A percentile compares a stretch with the other conserved stretches of the same genome.
These are phyloP conservation scores for Zootermopsis nevadensis DNA, from an alignment of 2,888 invertebrate species.

Conservation along the genomic window DNA sequence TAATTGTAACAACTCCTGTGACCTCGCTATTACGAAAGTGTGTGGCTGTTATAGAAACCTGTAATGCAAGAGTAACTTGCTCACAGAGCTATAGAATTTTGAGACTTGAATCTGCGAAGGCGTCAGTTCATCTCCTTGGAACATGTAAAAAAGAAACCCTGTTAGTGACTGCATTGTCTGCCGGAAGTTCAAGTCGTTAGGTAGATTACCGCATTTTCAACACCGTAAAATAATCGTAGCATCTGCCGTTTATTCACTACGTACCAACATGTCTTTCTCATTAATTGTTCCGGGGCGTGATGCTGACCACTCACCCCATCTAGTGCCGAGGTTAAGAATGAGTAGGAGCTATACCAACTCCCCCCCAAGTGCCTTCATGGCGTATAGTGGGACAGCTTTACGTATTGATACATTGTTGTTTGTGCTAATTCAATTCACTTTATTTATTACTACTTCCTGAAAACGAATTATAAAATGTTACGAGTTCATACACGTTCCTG, in stretches of 20 bases:
- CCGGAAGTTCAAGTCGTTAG: not conserved
- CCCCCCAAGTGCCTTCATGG: no score
- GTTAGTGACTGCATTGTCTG: not conserved
- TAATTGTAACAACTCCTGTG: conserved; percentile 14
- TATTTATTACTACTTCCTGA: no score
- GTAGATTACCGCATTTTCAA: not conserved
- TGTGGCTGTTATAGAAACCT: not conserved
- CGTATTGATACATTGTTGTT: no score
- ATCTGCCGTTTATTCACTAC: not conserved
- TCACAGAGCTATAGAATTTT: not conserved
- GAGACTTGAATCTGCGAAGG: not conserved
- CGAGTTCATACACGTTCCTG: no score
- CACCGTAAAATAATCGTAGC: not conserved
- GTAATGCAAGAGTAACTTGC: not conserved
- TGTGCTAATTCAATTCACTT: no score
- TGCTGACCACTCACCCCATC: no score
- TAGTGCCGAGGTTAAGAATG: no score
- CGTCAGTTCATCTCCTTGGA: not conserved
- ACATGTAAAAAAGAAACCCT: not conserved
- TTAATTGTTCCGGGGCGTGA: no score
- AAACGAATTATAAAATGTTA: no score
- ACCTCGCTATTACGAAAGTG: not conserved
- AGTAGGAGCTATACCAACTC: no score
- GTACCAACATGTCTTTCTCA: not conserved
- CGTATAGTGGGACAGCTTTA: no score